These are phyloP conservation scores for Apus apus DNA, from an alignment of 2,113 vertebrate genomes.

Conservation along the genomic window DNA sequence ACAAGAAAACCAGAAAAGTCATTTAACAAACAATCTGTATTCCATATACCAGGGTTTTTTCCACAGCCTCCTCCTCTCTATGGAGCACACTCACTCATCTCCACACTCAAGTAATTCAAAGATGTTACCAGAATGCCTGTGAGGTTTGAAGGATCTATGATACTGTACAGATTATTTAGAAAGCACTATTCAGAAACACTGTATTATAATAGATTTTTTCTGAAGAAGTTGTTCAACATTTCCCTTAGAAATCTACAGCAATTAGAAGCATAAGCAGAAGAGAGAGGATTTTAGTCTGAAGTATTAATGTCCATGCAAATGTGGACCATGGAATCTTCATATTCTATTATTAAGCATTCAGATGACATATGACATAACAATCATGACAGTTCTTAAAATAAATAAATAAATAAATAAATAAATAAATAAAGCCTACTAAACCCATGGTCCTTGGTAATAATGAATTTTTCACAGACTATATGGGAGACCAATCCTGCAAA, in stretches of 20 bases:
- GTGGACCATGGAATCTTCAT: neutral
- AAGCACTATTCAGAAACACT: neutral
- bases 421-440: neutral
- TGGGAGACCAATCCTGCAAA: neutral
- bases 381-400: neutral
- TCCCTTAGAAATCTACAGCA: neutral
- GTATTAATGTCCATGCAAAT: neutral
- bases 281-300: neutral
- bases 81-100: neutral
- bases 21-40: neutral
- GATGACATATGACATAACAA: neutral
- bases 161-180: neutral
- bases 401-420: too few species aligned
- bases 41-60: neutral
- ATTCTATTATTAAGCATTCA: neutral
- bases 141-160: neutral
- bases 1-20: neutral
- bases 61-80: neutral
- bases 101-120: neutral
- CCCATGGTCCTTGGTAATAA: neutral
- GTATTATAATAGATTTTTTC: neutral
- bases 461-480: neutral
- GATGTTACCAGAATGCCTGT: constrained; percentile 19
- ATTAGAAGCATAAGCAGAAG: neutral
- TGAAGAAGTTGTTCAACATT: neutral